Evolutionary conservation across 1,140 invertebrate genomes (phyloP).

Genomic region (Anthonomus grandis): DNA sequence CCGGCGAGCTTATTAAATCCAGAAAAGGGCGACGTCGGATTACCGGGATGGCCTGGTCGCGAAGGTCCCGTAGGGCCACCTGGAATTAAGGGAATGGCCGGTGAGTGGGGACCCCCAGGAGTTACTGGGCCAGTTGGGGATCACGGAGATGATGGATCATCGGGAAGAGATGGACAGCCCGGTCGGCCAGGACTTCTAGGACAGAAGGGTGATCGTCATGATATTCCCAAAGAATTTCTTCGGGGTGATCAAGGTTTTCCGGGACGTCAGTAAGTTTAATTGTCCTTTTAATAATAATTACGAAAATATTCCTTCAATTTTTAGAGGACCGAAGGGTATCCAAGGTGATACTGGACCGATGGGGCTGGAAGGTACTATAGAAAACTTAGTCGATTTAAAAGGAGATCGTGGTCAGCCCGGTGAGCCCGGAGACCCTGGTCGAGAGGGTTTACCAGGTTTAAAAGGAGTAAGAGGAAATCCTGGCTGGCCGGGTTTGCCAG

Average conservation of each 20-base stretch:
- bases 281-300: background rate
- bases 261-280: constrained; percentile 34
- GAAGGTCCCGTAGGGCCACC: constrained; percentile 57
- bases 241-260: constrained; percentile 49
- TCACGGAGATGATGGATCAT: constrained; percentile 45
- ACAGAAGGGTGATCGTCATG: constrained; percentile 53
- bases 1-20: background rate
- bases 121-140: constrained; percentile 58
- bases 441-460: constrained; percentile 54
- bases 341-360: constrained; percentile 42
- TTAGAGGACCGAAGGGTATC: constrained; percentile 37
- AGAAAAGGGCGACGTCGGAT: constrained; percentile 58
- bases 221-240: constrained; percentile 49
- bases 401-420: constrained; percentile 42
- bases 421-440: constrained; percentile 39
- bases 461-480: constrained; percentile 61
- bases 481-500: constrained; percentile 63
- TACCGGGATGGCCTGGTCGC: constrained; percentile 53
- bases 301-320: constrained; percentile 13
- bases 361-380: constrained; percentile 37
- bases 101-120: constrained; percentile 52
- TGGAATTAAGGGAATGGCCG: constrained; percentile 56
- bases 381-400: constrained; percentile 18
- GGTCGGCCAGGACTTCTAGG: constrained; percentile 58
- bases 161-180: constrained; percentile 52